Evolutionary conservation across 2,113 vertebrate species (phyloP).

Genomic region (Colinus virginianus): DNA sequence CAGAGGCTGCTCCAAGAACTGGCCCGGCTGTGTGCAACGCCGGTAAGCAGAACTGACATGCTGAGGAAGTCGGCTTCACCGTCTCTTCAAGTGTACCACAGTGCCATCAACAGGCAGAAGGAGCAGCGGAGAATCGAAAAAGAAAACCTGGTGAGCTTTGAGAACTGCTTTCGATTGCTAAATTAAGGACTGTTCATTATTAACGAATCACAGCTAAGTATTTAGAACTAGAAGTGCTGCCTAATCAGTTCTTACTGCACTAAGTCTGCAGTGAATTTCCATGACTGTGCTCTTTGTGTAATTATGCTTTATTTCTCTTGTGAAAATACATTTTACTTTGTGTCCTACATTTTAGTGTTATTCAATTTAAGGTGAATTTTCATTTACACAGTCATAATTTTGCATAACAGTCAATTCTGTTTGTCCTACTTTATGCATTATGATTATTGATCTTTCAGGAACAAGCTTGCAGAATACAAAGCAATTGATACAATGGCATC

Average conservation of each 20-base stretch:
- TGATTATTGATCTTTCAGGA: neutral
- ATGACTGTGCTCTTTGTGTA: neutral
- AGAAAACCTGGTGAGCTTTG: conserved; percentile 90
- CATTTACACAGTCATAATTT: neutral
- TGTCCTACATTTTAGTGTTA: neutral
- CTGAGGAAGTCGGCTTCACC: conserved; percentile 64
- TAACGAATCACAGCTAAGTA: neutral
- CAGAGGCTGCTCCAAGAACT: conserved; percentile 89
- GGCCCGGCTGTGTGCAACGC: conserved; percentile 78
- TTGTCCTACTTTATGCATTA: neutral
- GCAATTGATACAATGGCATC: neutral
- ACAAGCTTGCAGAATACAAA: neutral
- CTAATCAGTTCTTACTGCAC: neutral
- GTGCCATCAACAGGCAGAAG: conserved; percentile 88
- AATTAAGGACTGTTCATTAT: neutral
- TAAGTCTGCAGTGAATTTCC: neutral
- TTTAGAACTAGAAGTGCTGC: neutral
- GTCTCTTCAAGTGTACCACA: conserved; percentile 82
- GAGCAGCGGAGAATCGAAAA: conserved; percentile 92
- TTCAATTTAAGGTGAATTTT: neutral
- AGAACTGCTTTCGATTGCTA: neutral
- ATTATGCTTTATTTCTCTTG: neutral
- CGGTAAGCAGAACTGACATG: conserved; percentile 55
- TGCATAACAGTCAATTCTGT: neutral
- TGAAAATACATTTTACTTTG: neutral